A percentile compares a stretch with the other conserved stretches of the same genome.
phyloP scores from a whole-genome alignment of 2,113 vertebrate genomes.

The Petrocephalus zakoni region DNA sequence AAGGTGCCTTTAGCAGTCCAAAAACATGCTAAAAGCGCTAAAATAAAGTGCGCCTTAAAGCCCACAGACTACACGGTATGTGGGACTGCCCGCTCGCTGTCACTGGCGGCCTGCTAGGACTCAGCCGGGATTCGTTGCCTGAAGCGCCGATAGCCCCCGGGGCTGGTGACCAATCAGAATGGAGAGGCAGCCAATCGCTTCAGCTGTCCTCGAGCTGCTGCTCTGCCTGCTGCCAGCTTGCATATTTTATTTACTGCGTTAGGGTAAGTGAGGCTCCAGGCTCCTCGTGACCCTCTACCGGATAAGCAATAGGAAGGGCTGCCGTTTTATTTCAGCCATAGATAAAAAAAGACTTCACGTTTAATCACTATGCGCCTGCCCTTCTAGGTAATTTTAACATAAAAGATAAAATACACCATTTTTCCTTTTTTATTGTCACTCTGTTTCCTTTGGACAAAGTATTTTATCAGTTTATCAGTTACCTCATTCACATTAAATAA shows the following conservation, averaged over 20 bases:
- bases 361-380: not conserved
- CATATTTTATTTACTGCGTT: constrained; percentile 4
- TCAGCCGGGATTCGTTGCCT: not conserved
- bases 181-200: not conserved
- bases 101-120: not conserved
- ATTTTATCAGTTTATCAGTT: not conserved
- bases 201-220: not conserved
- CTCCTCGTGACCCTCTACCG: not conserved
- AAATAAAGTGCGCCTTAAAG: not conserved
- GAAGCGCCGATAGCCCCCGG: not conserved
- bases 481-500: not conserved
- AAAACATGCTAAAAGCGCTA: not conserved
- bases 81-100: not conserved
- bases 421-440: not conserved
- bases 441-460: not conserved
- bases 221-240: not conserved
- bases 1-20: not conserved
- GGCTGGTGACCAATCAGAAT: not conserved
- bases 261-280: not conserved
- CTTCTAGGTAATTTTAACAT: not conserved
- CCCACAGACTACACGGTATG: not conserved
- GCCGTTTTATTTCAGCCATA: not conserved
- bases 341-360: not conserved
- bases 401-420: not conserved
- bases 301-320: not conserved